Evolutionary conservation across 2,797 vertebrate species (phyloP).

Genomic region (Acipenser ruthenus): DNA sequence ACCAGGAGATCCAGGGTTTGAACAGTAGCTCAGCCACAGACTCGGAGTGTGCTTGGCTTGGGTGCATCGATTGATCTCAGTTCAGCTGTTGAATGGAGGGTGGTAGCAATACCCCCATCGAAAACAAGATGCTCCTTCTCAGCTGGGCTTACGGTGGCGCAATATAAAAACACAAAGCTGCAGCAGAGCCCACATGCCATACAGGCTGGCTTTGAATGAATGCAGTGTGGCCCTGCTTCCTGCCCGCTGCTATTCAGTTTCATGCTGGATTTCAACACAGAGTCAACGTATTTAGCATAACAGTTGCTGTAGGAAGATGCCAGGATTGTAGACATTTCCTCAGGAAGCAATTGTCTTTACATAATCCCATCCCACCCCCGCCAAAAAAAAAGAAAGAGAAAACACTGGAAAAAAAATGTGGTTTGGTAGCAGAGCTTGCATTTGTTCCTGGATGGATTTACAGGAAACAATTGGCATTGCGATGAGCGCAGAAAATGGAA

Average conservation of each 20-base stretch:
- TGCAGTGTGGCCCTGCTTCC: constrained; percentile 22
- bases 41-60: constrained; percentile 49
- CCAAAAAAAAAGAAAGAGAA: constrained; percentile 38
- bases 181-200: constrained; percentile 29
- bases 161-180: constrained; percentile 18
- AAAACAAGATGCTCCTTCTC: constrained; percentile 50
- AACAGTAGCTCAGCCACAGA: constrained; percentile 38
- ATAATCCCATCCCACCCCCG: constrained; percentile 42
- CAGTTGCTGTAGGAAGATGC: constrained; percentile 48
- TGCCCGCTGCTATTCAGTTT: constrained; percentile 40
- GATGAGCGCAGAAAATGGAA: too few species aligned
- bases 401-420: constrained; percentile 37
- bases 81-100: constrained; percentile 61
- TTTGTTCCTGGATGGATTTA: too few species aligned
- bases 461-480: constrained; percentile 15
- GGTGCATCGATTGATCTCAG: constrained; percentile 60
- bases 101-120: constrained; percentile 36
- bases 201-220: constrained; percentile 54
- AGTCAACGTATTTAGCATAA: constrained; percentile 54
- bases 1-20: constrained; percentile 57
- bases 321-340: constrained; percentile 50
- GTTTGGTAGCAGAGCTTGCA: too few species aligned
- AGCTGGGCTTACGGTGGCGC: constrained; percentile 25
- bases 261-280: constrained; percentile 47
- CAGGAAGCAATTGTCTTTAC: constrained; percentile 51